A percentile compares a stretch with the other conserved stretches of the same genome.
phyloP scores from a whole-genome alignment of 2,113 vertebrate species.

The Benitochromis conjunctus region DNA sequence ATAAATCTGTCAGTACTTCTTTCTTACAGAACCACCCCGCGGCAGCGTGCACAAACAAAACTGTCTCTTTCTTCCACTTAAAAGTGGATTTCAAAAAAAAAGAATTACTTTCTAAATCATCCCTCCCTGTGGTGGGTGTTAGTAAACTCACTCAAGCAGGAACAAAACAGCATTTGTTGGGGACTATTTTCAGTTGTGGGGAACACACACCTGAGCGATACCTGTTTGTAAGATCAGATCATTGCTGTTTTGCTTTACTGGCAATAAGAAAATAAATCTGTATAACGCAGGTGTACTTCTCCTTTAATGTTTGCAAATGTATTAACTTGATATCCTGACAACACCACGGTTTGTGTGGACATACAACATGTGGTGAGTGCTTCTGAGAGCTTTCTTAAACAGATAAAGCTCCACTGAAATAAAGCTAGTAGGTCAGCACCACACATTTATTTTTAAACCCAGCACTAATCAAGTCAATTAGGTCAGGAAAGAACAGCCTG shows the following conservation, averaged over 20 bases:
- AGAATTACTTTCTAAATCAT: not conserved
- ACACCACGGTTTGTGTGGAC: not conserved
- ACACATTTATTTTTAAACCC: constrained; percentile 69
- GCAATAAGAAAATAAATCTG: not conserved
- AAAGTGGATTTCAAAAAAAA: not conserved
- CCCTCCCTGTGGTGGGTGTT: not conserved
- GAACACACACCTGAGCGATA: not conserved
- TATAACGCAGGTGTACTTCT: not conserved
- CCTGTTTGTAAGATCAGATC: not conserved
- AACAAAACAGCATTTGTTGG: not conserved
- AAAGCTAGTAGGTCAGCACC: constrained; percentile 62
- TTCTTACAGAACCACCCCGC: not conserved
- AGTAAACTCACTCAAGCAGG: not conserved
- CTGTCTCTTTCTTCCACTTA: not conserved
- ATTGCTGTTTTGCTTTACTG: not conserved
- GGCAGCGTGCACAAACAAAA: not conserved
- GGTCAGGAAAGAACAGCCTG: constrained; percentile 54
- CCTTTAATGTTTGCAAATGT: not conserved
- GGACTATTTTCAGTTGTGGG: not conserved
- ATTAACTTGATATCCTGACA: not conserved
- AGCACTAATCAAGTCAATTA: constrained; percentile 70
- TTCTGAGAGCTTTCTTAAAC: not conserved
- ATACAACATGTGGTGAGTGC: not conserved
- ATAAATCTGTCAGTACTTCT: not conserved
- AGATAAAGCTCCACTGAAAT: constrained; percentile 26